A percentile compares a stretch with the other conserved stretches of the same genome.
phyloP scores from a whole-genome alignment of 2,113 vertebrate genomes.

The Muntiacus reevesi region DNA sequence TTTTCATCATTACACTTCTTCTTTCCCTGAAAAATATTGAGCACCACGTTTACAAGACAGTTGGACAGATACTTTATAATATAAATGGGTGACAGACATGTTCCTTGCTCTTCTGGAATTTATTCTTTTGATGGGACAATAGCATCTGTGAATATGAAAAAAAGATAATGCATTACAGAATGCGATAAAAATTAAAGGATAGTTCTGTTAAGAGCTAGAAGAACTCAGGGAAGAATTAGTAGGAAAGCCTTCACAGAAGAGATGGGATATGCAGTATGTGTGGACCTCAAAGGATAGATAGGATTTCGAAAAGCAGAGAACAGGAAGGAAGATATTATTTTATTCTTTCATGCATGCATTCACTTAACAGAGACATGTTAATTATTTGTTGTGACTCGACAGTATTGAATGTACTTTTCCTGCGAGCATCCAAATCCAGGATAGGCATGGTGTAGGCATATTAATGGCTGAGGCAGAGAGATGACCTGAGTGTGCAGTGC shows the following conservation, averaged over 20 bases:
- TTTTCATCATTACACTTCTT: background rate
- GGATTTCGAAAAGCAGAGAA: background rate
- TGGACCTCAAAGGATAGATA: background rate
- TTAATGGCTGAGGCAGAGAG: background rate
- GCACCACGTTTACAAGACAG: background rate
- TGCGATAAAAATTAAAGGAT: background rate
- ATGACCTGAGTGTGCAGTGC: background rate
- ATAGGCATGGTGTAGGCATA: background rate
- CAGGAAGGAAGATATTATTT: background rate
- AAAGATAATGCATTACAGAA: background rate
- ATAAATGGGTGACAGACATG: background rate
- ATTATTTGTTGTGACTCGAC: background rate
- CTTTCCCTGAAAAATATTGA: background rate
- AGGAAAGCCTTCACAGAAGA: background rate
- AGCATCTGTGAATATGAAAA: background rate
- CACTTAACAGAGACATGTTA: background rate
- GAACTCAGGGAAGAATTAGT: background rate
- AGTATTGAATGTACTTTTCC: background rate
- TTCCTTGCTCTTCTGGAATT: background rate
- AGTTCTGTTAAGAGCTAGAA: background rate
- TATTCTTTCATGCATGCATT: background rate
- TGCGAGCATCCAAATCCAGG: background rate
- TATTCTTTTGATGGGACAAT: background rate
- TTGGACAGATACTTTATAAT: background rate
- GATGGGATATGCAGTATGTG: background rate